Base-by-base conservation (phyloP, 2,888 invertebrate genomes). In the Galeruca laticollis region DNA sequence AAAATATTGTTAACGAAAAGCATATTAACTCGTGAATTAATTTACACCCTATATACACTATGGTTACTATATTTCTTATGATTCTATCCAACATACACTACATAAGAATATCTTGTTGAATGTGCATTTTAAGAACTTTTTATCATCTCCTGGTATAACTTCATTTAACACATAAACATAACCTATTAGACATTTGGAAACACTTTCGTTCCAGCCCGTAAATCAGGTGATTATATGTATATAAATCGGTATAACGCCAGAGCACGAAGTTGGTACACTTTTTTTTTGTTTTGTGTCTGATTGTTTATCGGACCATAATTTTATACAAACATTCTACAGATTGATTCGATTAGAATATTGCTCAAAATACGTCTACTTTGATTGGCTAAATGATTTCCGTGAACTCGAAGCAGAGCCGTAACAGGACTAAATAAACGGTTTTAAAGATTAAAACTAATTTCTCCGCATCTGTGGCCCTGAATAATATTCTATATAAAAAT, bases 301-400 rank as follows among this genome's bases (percentile, higher is more conserved):
- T 65, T 72, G 72, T 72, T 74, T 65, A 74, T 69, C 68, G 69
- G 69, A 72, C 70, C 74, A 71, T 74, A 71, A 52, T 71, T 71
- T 67, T 65, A 71, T 65, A 49, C 59, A 59, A 65, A 57, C 33
- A 51, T 37, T 40, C 57, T n/a, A 47, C 18, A 9, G 56, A 57
- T 57, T 49, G 56, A 40, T 21, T 59, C 59, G 56, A 67, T 60
- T 70, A 49, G 43, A 61, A 60, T 62, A 57, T 67, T 67, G 67
- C 62, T 67, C 15, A 61, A 18, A 70, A 66, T 61, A 33, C 35
- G 15, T 51, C 8, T 2, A 43, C 2, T 51, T 51, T 20, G 21
- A 51, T n/a, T 52, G 52, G 26, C 4, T 52, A 26, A 11, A 26
- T 26, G n/a, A 52, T 26, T 52, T 52, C 52, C 52, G 52, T 26